These are phyloP conservation scores for Mastomys natalensis DNA, from an alignment of 2,113 vertebrate genomes.

Conservation along the genomic window DNA sequence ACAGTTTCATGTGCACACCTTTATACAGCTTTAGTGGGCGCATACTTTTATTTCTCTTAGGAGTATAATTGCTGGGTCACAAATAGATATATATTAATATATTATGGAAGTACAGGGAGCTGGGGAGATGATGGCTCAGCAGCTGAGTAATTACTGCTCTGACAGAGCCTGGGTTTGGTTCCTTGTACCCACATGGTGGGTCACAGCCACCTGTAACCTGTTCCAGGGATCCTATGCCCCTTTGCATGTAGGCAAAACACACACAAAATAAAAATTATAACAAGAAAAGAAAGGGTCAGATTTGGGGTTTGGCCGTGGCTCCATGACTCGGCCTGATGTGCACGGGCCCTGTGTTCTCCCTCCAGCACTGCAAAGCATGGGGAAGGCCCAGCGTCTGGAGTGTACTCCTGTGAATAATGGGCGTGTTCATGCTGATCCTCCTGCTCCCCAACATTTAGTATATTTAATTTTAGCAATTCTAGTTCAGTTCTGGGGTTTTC, in stretches of 20 bases:
- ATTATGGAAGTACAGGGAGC: background rate
- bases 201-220: background rate
- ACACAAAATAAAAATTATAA: background rate
- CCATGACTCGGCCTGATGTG: background rate
- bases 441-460: background rate
- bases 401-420: background rate
- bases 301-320: background rate
- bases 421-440: background rate
- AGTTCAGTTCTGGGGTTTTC: background rate
- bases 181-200: background rate
- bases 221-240: too few species aligned
- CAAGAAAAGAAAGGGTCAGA: background rate
- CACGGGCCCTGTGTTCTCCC: too few species aligned
- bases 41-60: conserved; percentile 44
- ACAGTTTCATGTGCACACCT: background rate
- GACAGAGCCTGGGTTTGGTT: background rate
- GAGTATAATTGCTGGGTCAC: background rate
- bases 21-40: background rate
- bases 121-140: background rate
- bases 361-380: background rate
- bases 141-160: too few species aligned
- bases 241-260: background rate
- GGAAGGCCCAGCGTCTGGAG: background rate
- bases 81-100: background rate
- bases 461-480: conserved; percentile 41